These are phyloP conservation scores for Acromyrmex heyeri DNA, from an alignment of 1,140 invertebrate species.

Conservation along the genomic window DNA sequence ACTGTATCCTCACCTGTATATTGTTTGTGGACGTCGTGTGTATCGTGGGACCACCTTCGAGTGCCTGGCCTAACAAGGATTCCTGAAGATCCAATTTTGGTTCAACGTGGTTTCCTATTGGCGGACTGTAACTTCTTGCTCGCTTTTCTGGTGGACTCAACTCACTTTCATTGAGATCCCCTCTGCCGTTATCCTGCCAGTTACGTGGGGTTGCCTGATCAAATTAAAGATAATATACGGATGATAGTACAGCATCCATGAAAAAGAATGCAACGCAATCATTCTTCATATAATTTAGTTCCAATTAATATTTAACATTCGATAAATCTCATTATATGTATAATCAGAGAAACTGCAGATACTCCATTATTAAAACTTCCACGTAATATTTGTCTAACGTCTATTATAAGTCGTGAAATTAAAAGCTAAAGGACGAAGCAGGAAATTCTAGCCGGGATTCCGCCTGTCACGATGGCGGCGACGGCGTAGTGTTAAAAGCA, in stretches of 20 bases:
- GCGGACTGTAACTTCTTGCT: conserved; percentile 87
- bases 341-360: conserved; percentile 16
- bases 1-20: conserved; percentile 78
- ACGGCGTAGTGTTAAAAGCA: conserved; percentile 59
- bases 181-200: conserved; percentile 86
- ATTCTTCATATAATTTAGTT: conserved; percentile 10
- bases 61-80: conserved; percentile 91
- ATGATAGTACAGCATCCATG: neutral
- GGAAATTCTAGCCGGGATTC: conserved; percentile 52
- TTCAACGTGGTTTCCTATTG: conserved; percentile 85
- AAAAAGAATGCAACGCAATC: neutral
- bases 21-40: conserved; percentile 85
- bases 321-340: conserved; percentile 33
- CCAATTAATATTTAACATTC: conserved; percentile 5
- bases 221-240: neutral
- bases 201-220: conserved; percentile 84
- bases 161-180: conserved; percentile 83
- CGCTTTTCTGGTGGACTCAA: conserved; percentile 87
- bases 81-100: conserved; percentile 89
- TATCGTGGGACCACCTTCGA: conserved; percentile 89
- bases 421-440: conserved; percentile 53
- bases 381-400: conserved; percentile 58
- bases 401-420: conserved; percentile 59
- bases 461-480: conserved; percentile 48
- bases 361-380: conserved; percentile 48